Evolutionary conservation across 2,797 vertebrate genomes (phyloP).

Genomic region (Diceros bicornis): DNA sequence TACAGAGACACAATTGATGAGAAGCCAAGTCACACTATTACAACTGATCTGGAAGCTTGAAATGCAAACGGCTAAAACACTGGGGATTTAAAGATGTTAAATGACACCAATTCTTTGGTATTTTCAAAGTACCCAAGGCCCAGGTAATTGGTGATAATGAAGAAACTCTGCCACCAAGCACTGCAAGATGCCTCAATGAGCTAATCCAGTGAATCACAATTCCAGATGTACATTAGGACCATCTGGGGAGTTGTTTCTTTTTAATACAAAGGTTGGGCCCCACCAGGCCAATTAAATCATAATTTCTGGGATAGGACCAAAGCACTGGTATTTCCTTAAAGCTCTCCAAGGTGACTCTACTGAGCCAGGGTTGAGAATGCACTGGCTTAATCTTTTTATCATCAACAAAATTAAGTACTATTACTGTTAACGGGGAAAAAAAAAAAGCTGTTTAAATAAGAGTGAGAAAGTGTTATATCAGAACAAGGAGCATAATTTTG

Average conservation of each 20-base stretch:
- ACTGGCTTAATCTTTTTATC: slow-evolving; percentile 6
- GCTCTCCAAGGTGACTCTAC: slow-evolving; percentile 6
- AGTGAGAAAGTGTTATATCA: background rate
- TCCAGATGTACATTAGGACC: background rate
- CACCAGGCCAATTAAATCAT: background rate
- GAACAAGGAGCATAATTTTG: background rate
- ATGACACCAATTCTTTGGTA: background rate
- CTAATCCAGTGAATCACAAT: background rate
- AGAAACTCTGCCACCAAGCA: background rate
- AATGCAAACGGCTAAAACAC: background rate
- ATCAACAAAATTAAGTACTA: slow-evolving; percentile 32
- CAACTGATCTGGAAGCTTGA: background rate
- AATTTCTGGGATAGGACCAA: slow-evolving; percentile 6
- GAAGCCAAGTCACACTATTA: background rate
- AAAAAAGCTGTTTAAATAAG: background rate
- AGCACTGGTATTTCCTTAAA: background rate
- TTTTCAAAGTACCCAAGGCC: slow-evolving; percentile 10
- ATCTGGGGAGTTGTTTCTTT: background rate
- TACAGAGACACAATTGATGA: background rate
- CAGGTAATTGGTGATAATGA: background rate
- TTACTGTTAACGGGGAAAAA: background rate
- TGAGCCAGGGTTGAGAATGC: background rate
- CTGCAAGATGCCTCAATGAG: background rate
- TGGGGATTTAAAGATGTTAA: background rate
- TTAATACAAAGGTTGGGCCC: background rate